These are phyloP conservation scores for Lapara coniferarum DNA, from an alignment of 2,888 invertebrate genomes.

Conservation along the genomic window DNA sequence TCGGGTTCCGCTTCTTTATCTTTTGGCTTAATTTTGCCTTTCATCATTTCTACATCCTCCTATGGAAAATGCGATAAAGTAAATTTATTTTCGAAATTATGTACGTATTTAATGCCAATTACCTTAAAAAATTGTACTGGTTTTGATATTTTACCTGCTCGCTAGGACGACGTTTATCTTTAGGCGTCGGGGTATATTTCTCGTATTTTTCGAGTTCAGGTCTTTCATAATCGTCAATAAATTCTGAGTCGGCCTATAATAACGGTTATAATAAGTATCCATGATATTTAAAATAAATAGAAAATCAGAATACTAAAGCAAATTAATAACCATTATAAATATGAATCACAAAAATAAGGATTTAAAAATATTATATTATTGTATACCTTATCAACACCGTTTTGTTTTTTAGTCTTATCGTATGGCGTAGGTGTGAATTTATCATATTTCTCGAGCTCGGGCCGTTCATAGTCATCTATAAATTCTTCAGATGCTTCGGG, in stretches of 20 bases:
- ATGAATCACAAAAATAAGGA: neutral
- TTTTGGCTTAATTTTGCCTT: conserved; percentile 78
- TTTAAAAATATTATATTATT: neutral
- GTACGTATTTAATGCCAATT: conserved; percentile 11
- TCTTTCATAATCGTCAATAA: conserved; percentile 88
- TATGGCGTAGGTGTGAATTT: conserved; percentile 76
- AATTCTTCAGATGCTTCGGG: conserved; percentile 79
- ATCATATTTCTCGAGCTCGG: conserved; percentile 88
- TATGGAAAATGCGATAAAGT: conserved; percentile 48
- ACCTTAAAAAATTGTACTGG: conserved; percentile 1
- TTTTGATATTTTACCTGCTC: conserved; percentile 62
- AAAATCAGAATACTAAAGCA: neutral
- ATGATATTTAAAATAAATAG: neutral
- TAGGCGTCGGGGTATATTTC: conserved; percentile 74
- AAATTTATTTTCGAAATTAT: neutral
- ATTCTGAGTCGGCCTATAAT: conserved; percentile 73
- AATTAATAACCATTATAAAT: neutral
- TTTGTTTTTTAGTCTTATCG: conserved; percentile 74
- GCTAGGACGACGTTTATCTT: conserved; percentile 71
- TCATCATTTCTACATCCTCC: conserved; percentile 76
- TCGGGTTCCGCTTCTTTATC: conserved; percentile 73
- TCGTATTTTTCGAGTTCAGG: conserved; percentile 88
- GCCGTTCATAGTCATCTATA: conserved; percentile 89
- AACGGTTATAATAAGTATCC: conserved; percentile 11
- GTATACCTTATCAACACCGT: conserved; percentile 72